Percentiles rank a stretch among this genome's conserved stretches.
Conservation (phyloP, 1,140 invertebrate species). For the Daktulosphaira vitifoliae region DNA sequence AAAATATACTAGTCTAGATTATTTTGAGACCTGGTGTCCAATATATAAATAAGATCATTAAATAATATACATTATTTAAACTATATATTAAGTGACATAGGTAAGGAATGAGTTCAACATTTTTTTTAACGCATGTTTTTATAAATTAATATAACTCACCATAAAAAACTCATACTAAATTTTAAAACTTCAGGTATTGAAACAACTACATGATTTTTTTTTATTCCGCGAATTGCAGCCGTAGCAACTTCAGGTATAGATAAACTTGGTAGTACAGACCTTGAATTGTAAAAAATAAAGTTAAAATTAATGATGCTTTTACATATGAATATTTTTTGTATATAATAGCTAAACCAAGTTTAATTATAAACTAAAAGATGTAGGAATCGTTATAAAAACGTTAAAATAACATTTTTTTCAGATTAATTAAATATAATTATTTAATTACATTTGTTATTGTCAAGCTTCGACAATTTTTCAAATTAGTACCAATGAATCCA, state of each 20-base stretch:
- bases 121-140: background rate
- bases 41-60: background rate
- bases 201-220: conserved; percentile 35
- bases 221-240: conserved; percentile 35
- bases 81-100: background rate
- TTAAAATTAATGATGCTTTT: background rate
- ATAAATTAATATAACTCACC: background rate
- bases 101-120: background rate
- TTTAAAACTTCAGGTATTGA: conserved; percentile 37
- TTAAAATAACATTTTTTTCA: too few species aligned
- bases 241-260: conserved; percentile 36
- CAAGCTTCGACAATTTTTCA: too few species aligned
- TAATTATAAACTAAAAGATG: too few species aligned
- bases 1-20: background rate
- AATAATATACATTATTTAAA: background rate
- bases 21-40: too few species aligned
- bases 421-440: too few species aligned
- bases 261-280: conserved; percentile 38
- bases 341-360: too few species aligned
- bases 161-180: background rate
- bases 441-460: too few species aligned
- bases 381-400: too few species aligned
- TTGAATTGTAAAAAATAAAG: conserved; percentile 17
- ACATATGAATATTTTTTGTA: too few species aligned
- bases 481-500: too few species aligned